Evolutionary conservation across 2,888 invertebrate genomes (phyloP), one percentile per base, ranked within the genome.

Genomic region (Eupithecia dodoneata): DNA sequence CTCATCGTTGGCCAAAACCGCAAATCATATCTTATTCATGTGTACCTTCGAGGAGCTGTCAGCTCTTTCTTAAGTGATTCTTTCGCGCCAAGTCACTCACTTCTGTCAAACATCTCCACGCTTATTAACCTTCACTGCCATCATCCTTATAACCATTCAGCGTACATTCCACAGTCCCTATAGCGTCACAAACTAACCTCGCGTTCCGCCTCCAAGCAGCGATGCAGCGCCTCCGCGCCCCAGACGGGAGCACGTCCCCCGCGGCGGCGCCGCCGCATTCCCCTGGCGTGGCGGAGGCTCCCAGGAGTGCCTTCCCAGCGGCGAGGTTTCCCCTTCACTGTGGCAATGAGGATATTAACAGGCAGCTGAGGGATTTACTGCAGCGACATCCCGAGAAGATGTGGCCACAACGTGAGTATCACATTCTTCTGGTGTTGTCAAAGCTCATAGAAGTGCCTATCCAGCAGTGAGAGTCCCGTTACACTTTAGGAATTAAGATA

Each of bases 291-390:
- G 85, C 90, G 75, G 90, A 94, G 85, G 92, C 93, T 63, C 93
- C 93, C 63, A 87, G 93, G 75, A 89, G 91, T 76, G 84, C 92
- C 81, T 96, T 91, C 92, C 95, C 87, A 76, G 93, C 89, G 82
- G 95, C 92, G 72, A 88, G 94, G 79, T 94, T 94, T 86, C 96
- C 91, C 83, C 88, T 93, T 55, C 95, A 95, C 87, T 93, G 96
- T 81, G 96, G 95, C 85, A 90, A 88, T 83, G 93, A 93, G 75
- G 93, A 94, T 83, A 92, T 97, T 86, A 97, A 97, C 86, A 95
- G 97, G 5, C 98, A 98, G 86, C 94, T 98, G 69, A 93, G 98
- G 47, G 98, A 98, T 88, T 91, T 98, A 80, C 94, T 98, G 75
- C 98, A 98, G 88, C 94, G 97, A 72, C 97, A 97, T 85, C 97